Evolutionary conservation across 92 coral and sea anemone species (phyloP), one percentile per base, ranked within the genome.

Genomic region (Virgularia gustaviana): DNA sequence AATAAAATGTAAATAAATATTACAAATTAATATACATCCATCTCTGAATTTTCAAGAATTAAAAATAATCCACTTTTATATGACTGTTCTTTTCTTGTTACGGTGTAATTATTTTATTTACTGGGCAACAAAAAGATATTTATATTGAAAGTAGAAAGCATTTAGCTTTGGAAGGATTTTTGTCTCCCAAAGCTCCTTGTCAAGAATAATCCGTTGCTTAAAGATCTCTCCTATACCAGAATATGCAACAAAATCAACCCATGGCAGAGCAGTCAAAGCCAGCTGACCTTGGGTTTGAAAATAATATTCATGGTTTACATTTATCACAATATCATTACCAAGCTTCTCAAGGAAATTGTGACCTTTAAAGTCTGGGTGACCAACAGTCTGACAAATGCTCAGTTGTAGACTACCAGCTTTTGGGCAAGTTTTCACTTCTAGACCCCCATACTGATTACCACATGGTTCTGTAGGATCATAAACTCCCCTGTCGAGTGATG

Each of bases 231-330:
- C 81, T 9, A 64, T 56, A 52, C 81, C 82, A 63, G 82, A 66
- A 57, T 65, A 77, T 22, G 68, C 82, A 31, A 49, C 76, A 77
- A 66, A 66, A 51, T 76, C 74, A 45, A 45, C 81, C 81, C 74
- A 60, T 22, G 72, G 73, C 31, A 75, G 59, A 6, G 32, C 61
- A 65, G 74, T 63, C n/a, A 77, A 59, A 55, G 76, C 76, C 6
- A 77, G 68, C 41, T 77, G 76, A 28, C 82, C 82, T 77, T 77
- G 82, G 60, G 65, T 63, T 62, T 77, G 74, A 43, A 28, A 70
- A 56, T 61, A 66, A 28, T 78, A 52, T 49, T 27, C 20, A 36
- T 78, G 77, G 30, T 51, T 45, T 47, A 18, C 11, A 25, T 49
- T 70, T 62, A 70, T 27, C 4, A 27, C 57, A 45, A 49, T 41